Percentiles rank a stretch among this genome's conserved stretches.
Conservation (phyloP, 2,113 vertebrate genomes). For the Cheirogaleus medius region DNA sequence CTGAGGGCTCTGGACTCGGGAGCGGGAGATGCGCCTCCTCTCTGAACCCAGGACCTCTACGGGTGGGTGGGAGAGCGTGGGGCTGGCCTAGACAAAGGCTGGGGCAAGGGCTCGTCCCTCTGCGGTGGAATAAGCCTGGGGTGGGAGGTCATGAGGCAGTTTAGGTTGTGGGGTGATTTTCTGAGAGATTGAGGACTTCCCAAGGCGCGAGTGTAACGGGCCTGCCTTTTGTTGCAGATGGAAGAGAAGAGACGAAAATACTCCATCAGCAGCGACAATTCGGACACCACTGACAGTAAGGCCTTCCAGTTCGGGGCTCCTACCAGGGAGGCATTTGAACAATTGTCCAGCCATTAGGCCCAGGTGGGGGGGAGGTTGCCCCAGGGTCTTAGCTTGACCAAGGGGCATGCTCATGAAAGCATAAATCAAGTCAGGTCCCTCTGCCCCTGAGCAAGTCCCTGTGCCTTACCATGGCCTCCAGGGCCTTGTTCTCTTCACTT, state of each 20-base stretch:
- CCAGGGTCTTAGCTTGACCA: background rate
- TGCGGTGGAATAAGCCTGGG: background rate
- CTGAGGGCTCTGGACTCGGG: background rate
- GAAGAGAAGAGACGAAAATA: slow-evolving; percentile 98
- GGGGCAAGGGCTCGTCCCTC: background rate
- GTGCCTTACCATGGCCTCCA: background rate
- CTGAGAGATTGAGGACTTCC: slow-evolving; percentile 35
- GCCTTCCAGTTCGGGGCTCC: slow-evolving; percentile 73
- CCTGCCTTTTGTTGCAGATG: slow-evolving; percentile 90
- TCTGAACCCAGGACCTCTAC: background rate
- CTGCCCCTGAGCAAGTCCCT: background rate
- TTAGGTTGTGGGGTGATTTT: background rate
- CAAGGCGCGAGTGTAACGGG: slow-evolving; percentile 52
- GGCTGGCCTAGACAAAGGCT: background rate
- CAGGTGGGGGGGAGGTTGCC: background rate
- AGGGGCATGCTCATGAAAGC: background rate
- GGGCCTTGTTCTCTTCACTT: background rate
- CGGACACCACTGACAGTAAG: slow-evolving; percentile 99
- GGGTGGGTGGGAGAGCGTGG: background rate
- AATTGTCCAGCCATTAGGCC: slow-evolving; percentile 56
- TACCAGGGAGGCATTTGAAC: slow-evolving; percentile 69
- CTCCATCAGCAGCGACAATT: slow-evolving; percentile 98
- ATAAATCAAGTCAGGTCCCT: background rate
- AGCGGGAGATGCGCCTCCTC: background rate
- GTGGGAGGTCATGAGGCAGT: background rate